Evolutionary conservation across 2,888 invertebrate genomes (phyloP), one percentile per base, ranked within the genome.

Genomic region (Eledona agricola): DNA sequence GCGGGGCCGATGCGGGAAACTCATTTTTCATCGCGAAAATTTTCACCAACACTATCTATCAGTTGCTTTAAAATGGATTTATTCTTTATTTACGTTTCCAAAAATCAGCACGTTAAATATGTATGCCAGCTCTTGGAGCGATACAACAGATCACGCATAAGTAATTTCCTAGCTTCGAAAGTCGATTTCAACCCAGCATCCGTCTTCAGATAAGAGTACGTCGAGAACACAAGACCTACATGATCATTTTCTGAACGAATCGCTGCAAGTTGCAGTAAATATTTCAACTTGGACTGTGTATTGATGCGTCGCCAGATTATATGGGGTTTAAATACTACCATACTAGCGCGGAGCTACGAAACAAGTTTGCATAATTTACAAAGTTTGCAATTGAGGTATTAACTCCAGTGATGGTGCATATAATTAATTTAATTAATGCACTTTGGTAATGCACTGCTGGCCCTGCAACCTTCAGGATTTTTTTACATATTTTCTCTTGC

Each of bases 391-490:
- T 51, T 43, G 38, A 31, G 32, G 15, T 38, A 38, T 49, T 38
- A n/a, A 38, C 32, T 40, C 22, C 13, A 40, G 20, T 40, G 32
- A 32, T 50, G 40, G 32, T 32, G 32, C 40, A 34, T 20, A 40
- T 42, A 16, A 51, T 51, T 51, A 51, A 29, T 51, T 51, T 37
- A 51, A 37, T 45, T 45, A 43, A 51, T 42, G 42, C 42, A 42
- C 40, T 42, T 40, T 31, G 31, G 31, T 22, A 22, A 42, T 42
- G 15, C 16, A 28, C 40, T 19, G 23, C 37, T 6, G 15, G 23
- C 17, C 28, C 5, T 16, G 25, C 25, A 38, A 38, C 20, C 17
- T 11, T 26, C 19, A 10, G 12, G 26, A 16, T 32, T 51, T 43
- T 20, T 38, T 31, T 31, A 10, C 20, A 19, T 16, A 28, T 6